Base-by-base conservation (phyloP, 2,113 vertebrate genomes). In the Muscicapa adusta region DNA sequence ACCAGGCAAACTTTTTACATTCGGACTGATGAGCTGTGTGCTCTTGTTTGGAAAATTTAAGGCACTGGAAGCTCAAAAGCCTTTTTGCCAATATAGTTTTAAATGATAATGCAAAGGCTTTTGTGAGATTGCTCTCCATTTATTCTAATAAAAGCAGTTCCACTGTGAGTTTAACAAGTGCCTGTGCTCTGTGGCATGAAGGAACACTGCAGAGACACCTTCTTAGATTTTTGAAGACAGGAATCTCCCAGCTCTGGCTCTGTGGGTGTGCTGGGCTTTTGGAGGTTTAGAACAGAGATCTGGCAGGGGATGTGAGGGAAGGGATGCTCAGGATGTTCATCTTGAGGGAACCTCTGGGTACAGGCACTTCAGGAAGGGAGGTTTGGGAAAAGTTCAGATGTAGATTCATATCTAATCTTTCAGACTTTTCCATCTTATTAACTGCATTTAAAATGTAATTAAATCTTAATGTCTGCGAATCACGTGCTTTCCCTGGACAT, bases 11-110 rank as follows among this genome's bases (percentile, higher is more conserved):
- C 12, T 85, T 91, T 70, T 80, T 80, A 53, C 40, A 7, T 77
- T 85, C 9, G 70, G 72, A 58, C 78, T 74, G 88, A 90, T 83
- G 79, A 86, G 88, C 48, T 86, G 22, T 34, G 54, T 2, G n/a
- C 68, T 43, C 56, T 85, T 96, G 74, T 96, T 96, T 88, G 53
- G 85, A 50, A 88, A 91, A 91, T 90, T 88, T 80, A 93, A 90
- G 85, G 54, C 47, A 11, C 54, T 78, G 16, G 34, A 77, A 90
- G n/a, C 88, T 85, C 75, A 19, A 65, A 94, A 95, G 75, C 40
- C 63, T 66, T 85, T 88, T 94, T 91, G 78, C 67, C 78, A 88
- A 29, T 76, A 33, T 65, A 88, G 40, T 63, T 92, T 95, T 85
- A 95, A 85, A 90, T 71, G 67, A 34, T 91, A 96, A 91, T 74